Base-by-base conservation (phyloP, 2,113 vertebrate species). In the Gila orcuttii region DNA sequence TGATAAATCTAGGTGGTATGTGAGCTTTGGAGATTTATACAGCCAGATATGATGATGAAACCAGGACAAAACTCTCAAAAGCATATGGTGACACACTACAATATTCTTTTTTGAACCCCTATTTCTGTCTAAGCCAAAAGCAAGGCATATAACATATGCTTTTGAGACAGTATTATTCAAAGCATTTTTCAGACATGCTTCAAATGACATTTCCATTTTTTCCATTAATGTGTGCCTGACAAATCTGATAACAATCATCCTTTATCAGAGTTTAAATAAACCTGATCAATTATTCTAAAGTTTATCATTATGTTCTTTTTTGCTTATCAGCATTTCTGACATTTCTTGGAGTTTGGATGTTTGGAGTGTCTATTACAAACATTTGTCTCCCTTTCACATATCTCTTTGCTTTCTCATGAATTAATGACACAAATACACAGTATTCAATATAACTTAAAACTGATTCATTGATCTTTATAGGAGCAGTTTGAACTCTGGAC, bases 1-100 rank as follows among this genome's bases (percentile, higher is more conserved):
- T 86, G 81, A 62, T 78, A 87, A 89, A 88, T 89, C 88, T 83
- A 50, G 42, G 12, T 47, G 79, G 71, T 82, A 66, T 88, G 77
- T 55, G 45, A 79, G 42, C 36, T 31, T 78, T 45, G 45, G 52
- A 10, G 64, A 45, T 79, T 62, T 52, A 36, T 55, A 55, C 42
- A 68, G 66, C 77, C 42, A 78, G 84, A 82, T 13, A 45, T 82
- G 19, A 33, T n/a, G 79, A 69, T 13, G 25, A 69, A 82, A 52
- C 21, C 64, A 52, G 45, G 21, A 69, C 25, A 33, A 42, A 42
- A 42, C 39, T 42, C 7, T 8, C 39, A 39, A 60, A 82, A 13
- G n/a, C 60, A 68, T 68, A 33, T 12, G 45, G 36, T 12, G 3
- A 68, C 13, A 25, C 23, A 31, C 28, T 21, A 60, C n/a, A 39